Conservation (phyloP, 1,140 invertebrate genomes). For the Penaeus indicus region DNA sequence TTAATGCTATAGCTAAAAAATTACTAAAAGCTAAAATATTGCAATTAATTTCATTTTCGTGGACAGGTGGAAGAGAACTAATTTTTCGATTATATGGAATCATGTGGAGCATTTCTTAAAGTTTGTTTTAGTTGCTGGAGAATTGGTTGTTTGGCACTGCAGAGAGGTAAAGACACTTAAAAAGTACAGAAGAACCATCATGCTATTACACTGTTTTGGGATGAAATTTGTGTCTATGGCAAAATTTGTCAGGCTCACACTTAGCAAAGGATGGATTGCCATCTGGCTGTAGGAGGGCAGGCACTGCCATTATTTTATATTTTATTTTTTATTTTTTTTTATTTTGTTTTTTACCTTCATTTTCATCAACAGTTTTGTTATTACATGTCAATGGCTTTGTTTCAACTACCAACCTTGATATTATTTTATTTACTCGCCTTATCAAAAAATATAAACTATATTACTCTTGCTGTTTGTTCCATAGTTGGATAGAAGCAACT, state of each 20-base stretch:
- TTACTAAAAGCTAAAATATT: constrained; percentile 28
- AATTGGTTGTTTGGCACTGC: too few species aligned
- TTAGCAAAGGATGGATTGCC: constrained; percentile 23
- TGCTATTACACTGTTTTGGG: not conserved
- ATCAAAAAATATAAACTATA: constrained; percentile 60
- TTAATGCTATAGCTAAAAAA: constrained; percentile 35
- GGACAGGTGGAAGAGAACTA: constrained; percentile 20
- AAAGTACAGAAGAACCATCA: not conserved
- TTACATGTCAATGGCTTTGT: constrained; percentile 53
- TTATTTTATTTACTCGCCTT: constrained; percentile 47
- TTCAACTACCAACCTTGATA: constrained; percentile 55
- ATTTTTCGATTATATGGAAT: constrained; percentile 33
- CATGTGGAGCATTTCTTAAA: constrained; percentile 18
- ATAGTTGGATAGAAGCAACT: constrained; percentile 51
- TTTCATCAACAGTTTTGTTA: constrained; percentile 36
- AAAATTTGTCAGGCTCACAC: not conserved
- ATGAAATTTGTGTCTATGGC: too few species aligned
- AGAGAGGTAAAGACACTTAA: not conserved
- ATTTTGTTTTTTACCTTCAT: constrained; percentile 9
- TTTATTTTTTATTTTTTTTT: not conserved
- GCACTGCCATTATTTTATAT: constrained; percentile 19
- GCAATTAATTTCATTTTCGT: constrained; percentile 29
- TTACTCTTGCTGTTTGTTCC: constrained; percentile 44
- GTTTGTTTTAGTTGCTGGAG: too few species aligned
- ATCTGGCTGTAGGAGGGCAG: constrained; percentile 18